phyloP scores from a whole-genome alignment of 2,797 vertebrate species.

The Brotula barbata region DNA sequence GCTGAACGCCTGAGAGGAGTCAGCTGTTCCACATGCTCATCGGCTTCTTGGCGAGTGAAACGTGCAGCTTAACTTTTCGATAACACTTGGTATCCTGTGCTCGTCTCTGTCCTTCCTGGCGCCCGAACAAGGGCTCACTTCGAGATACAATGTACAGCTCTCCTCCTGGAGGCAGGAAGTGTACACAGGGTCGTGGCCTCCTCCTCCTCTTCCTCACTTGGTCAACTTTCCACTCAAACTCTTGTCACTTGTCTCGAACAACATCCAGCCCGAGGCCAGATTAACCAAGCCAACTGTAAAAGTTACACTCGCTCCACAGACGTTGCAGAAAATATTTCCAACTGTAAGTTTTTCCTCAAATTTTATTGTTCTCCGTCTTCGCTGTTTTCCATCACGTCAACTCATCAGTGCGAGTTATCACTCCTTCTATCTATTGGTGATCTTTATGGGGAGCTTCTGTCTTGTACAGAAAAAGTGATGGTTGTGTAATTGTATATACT shows the following conservation, averaged over 20 bases:
- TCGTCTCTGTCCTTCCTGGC: constrained; percentile 32
- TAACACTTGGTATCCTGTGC: not conserved
- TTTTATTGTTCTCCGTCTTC: no score
- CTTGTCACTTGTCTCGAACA: constrained; percentile 33
- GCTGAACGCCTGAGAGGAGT: constrained; percentile 21
- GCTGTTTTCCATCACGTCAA: no score
- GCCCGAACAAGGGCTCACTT: constrained; percentile 39
- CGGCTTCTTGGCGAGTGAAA: constrained; percentile 33
- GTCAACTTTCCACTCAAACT: constrained; percentile 23
- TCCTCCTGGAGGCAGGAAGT: constrained; percentile 34
- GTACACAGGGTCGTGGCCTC: constrained; percentile 33
- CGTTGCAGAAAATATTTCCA: not conserved
- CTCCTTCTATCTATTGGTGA: no score
- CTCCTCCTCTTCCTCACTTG: constrained; percentile 26
- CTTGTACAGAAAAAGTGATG: no score
- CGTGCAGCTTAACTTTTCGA: constrained; percentile 45
- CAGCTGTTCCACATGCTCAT: constrained; percentile 23
- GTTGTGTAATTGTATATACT: no score
- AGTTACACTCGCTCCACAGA: not conserved
- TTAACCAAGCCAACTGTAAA: constrained; percentile 20
- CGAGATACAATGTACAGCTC: constrained; percentile 22
- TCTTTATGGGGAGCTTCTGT: no score
- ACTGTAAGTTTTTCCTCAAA: no score
- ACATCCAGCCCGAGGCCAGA: constrained; percentile 27
- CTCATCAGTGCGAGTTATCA: no score